A percentile compares a stretch with the other conserved stretches of the same genome.
phyloP scores from a whole-genome alignment of 2,888 invertebrate species.

The Zootermopsis nevadensis region DNA sequence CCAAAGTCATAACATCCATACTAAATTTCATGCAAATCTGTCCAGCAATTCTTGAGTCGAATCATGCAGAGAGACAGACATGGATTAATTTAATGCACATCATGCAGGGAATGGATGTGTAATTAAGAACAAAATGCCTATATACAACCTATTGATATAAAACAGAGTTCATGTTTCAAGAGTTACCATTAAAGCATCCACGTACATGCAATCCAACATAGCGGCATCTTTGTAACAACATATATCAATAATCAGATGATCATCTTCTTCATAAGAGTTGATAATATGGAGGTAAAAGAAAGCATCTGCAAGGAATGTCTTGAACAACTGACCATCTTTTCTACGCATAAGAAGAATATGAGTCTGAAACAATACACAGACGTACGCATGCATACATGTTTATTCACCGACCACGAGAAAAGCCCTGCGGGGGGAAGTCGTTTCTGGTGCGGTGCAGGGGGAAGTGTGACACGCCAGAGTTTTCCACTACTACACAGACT shows the following conservation, averaged over 20 bases:
- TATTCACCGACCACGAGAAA: too few species aligned
- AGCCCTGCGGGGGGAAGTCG: too few species aligned
- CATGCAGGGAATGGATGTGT: not conserved
- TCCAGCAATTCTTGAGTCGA: too few species aligned
- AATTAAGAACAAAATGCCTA: not conserved
- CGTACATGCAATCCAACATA: conserved; percentile 87
- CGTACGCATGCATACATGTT: too few species aligned
- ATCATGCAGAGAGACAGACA: too few species aligned
- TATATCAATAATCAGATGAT: conserved; percentile 79
- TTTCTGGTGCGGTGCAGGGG: too few species aligned
- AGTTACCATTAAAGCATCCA: conserved; percentile 79
- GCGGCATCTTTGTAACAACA: conserved; percentile 85
- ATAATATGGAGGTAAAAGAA: conserved; percentile 89
- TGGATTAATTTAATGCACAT: too few species aligned
- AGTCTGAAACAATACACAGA: conserved; percentile 64
- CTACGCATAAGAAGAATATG: conserved; percentile 74
- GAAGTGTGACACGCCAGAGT: too few species aligned
- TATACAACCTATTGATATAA: not conserved
- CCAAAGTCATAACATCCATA: too few species aligned
- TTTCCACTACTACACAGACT: too few species aligned
- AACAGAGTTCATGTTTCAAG: not conserved
- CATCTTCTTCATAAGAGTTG: conserved; percentile 81
- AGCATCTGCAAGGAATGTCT: conserved; percentile 72
- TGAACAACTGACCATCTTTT: conserved; percentile 67
- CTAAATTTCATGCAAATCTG: too few species aligned